These are phyloP conservation scores for Ceratosolen solmsi DNA, from an alignment of 1,140 invertebrate genomes.

Conservation along the genomic window DNA sequence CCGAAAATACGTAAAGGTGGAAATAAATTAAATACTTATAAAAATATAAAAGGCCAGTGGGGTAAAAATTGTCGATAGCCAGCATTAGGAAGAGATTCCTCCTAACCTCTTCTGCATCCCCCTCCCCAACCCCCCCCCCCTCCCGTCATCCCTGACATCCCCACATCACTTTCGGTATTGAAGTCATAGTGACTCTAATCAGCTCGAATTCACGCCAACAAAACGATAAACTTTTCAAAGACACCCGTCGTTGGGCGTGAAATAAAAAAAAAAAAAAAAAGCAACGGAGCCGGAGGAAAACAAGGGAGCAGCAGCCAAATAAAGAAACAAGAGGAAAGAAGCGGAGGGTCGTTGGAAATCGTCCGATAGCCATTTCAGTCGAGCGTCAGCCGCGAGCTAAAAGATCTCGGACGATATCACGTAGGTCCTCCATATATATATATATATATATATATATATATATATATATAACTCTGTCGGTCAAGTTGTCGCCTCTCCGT, in stretches of 20 bases:
- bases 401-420: slow-evolving; percentile 38
- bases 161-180: too few relatives aligned
- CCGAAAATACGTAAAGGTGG: too few relatives aligned
- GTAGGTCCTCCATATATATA: slow-evolving; percentile 29
- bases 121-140: too few relatives aligned
- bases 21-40: too few relatives aligned
- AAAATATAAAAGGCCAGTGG: too few relatives aligned
- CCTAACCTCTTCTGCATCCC: too few relatives aligned
- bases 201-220: slow-evolving; percentile 34
- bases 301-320: neutral
- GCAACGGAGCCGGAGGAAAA: neutral
- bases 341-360: slow-evolving; percentile 37
- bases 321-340: slow-evolving; percentile 4
- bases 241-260: neutral
- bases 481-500: slow-evolving; percentile 39
- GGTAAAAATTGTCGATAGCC: too few relatives aligned
- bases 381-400: slow-evolving; percentile 8
- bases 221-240: slow-evolving; percentile 40
- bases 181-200: slow-evolving; percentile 27
- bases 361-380: slow-evolving; percentile 35
- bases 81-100: too few relatives aligned
- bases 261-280: neutral
- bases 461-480: slow-evolving; percentile 42
- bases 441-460: too few relatives aligned
- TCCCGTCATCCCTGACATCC: too few relatives aligned